phyloP scores from a whole-genome alignment of 1,140 invertebrate species.

The Anoplolepis gracilipes region DNA sequence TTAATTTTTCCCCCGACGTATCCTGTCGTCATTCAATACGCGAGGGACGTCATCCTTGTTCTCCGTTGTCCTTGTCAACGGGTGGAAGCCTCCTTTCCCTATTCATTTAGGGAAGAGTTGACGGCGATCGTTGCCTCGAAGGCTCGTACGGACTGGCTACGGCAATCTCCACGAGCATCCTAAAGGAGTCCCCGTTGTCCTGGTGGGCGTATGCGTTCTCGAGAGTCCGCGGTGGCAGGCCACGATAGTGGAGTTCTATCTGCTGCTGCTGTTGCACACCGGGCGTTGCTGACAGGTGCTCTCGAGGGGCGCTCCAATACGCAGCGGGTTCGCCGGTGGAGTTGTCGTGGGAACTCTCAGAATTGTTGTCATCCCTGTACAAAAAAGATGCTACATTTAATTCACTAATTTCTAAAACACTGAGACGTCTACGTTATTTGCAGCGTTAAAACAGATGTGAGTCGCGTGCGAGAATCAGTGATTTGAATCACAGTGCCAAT shows the following conservation, averaged over 20 bases:
- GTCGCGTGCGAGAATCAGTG: neutral
- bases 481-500: neutral
- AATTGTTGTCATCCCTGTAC: slow-evolving; percentile 70
- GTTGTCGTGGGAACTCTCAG: slow-evolving; percentile 38
- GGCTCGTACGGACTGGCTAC: neutral
- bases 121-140: neutral
- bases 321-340: slow-evolving; percentile 71
- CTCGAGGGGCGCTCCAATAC: slow-evolving; percentile 81
- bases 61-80: no score
- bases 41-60: no score
- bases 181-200: neutral
- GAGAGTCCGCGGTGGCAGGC: neutral
- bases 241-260: slow-evolving; percentile 69
- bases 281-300: slow-evolving; percentile 74
- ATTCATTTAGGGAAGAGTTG: neutral
- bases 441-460: neutral
- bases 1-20: no score
- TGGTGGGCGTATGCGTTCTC: slow-evolving; percentile 1
- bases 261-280: slow-evolving; percentile 70
- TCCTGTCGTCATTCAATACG: no score
- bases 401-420: neutral
- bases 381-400: slow-evolving; percentile 26
- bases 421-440: neutral
- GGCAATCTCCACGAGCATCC: slow-evolving; percentile 14
- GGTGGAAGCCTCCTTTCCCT: no score